Percentiles rank a stretch among this genome's conserved stretches.
phyloP scores from a whole-genome alignment of 1,140 invertebrate genomes.

The Tribolium castaneum region DNA sequence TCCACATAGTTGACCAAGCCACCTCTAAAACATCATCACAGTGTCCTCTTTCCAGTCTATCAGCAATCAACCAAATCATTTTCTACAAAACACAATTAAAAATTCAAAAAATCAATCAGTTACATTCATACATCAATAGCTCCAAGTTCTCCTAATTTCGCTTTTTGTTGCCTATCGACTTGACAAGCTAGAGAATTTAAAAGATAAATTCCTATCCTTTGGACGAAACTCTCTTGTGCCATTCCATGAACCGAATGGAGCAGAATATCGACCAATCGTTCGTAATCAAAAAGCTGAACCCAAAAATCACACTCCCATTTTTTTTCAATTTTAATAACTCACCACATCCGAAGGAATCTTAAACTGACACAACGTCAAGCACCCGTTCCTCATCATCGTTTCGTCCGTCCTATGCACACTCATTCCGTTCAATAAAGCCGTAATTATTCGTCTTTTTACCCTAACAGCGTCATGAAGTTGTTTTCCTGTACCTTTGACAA shows the following conservation, averaged over 20 bases:
- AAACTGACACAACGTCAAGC: slow-evolving; percentile 94
- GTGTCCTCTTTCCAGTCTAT: slow-evolving; percentile 75
- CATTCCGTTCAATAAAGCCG: slow-evolving; percentile 89
- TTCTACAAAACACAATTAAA: slow-evolving; percentile 68
- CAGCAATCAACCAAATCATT: slow-evolving; percentile 87
- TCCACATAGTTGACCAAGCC: slow-evolving; percentile 98
- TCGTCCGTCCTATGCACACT: slow-evolving; percentile 83
- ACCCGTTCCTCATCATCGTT: slow-evolving; percentile 96
- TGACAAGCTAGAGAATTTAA: slow-evolving; percentile 96
- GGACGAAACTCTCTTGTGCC: slow-evolving; percentile 90
- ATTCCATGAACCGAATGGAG: slow-evolving; percentile 84
- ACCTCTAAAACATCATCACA: slow-evolving; percentile 98
- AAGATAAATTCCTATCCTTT: slow-evolving; percentile 93
- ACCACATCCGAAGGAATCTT: slow-evolving; percentile 95
- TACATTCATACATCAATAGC: slow-evolving; percentile 77
- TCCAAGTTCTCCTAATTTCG: slow-evolving; percentile 88
- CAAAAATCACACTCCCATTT: not conserved
- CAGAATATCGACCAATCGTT: slow-evolving; percentile 86
- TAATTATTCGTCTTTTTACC: slow-evolving; percentile 83
- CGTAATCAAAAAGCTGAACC: slow-evolving; percentile 88
- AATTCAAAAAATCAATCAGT: not conserved
- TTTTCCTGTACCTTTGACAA: slow-evolving; percentile 87
- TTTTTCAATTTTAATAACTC: slow-evolving; percentile 63
- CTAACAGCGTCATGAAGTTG: slow-evolving; percentile 71
- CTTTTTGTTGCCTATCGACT: slow-evolving; percentile 92